Conservation (phyloP, 2,113 vertebrate species). For the Lampris megalopsis region DNA sequence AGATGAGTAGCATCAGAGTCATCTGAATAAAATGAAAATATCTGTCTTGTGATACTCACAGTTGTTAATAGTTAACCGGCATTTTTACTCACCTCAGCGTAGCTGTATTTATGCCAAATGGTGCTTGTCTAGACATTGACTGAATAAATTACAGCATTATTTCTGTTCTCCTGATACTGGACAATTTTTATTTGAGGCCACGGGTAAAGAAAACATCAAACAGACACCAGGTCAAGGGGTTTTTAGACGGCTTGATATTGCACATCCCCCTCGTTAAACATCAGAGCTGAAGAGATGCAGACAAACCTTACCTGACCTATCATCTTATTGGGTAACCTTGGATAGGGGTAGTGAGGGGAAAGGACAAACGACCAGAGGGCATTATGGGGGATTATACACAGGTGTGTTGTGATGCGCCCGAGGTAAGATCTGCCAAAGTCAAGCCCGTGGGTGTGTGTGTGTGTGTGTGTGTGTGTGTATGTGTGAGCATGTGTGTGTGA, state of each 20-base stretch:
- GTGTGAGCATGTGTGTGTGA: conserved; percentile 35
- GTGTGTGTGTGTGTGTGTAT: conserved; percentile 14
- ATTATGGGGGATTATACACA: conserved; percentile 77
- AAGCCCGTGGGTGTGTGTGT: conserved; percentile 19
- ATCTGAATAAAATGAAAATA: no score
- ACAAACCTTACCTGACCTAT: conserved; percentile 61
- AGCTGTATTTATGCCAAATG: neutral
- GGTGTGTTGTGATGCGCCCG: conserved; percentile 77
- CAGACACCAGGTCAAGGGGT: neutral
- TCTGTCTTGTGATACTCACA: neutral
- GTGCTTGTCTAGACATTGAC: conserved; percentile 3
- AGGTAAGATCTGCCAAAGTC: conserved; percentile 71
- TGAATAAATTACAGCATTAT: neutral
- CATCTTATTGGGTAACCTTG: conserved; percentile 61
- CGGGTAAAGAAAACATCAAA: conserved; percentile 32
- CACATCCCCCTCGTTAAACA: conserved; percentile 34
- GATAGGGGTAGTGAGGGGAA: conserved; percentile 60
- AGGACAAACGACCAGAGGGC: conserved; percentile 72
- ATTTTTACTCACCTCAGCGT: neutral
- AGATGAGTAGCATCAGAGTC: no score
- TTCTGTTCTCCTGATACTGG: conserved; percentile 6
- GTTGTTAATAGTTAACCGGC: neutral
- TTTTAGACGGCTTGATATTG: conserved; percentile 35
- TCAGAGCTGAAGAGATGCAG: conserved; percentile 44
- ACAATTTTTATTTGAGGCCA: conserved; percentile 14